Evolutionary conservation across 2,888 invertebrate genomes (phyloP), one percentile per base, ranked within the genome.

Genomic region (Alcis repandata): DNA sequence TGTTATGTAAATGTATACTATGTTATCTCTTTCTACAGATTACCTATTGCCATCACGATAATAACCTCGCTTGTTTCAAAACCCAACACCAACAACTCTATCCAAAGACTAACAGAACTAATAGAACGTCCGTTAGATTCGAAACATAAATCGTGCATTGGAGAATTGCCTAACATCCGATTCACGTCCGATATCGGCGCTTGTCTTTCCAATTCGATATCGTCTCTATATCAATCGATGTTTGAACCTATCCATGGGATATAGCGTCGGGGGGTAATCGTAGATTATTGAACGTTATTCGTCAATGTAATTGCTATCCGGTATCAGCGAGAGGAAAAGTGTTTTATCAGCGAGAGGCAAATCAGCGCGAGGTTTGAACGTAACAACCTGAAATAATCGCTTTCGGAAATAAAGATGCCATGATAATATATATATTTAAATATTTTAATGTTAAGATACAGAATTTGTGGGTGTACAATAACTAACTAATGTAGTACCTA

Each of bases 251-350:
- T 22, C 40, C 20, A 38, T 46, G 9, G 27, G 32, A 51, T 41
- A 33, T 17, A 54, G 41, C 53, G 11, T 53, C 40, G 48, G 48
- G 60, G 11, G 61, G 48, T 61, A 32, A 60, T 66, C 66, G 69
- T 51, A 72, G 72, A 60, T 57, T 63, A 63, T 43, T 41, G 17
- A 10, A 41, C 17, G 57, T 64, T 33, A 58, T 61, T 61, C 41
- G 41, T 61, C 65, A 66, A 53, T 54, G 40, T 54, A 48, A 52
- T 51, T 38, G 45, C 27, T 46, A 1, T 45, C 3, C 17, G 32
- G 52, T 51, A 22, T 6, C 10, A 36, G 33, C 11, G 19, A 6
- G 13, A 15, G 20, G 10, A 36, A 59, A 52, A 52, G 36, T 19
- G 36, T 43, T 22, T 11, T 9, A 27, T 19, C 8, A n/a, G n/a